A percentile compares a stretch with the other conserved stretches of the same genome.
Conservation (phyloP, 2,797 vertebrate genomes). For the Heliangelus exortis region DNA sequence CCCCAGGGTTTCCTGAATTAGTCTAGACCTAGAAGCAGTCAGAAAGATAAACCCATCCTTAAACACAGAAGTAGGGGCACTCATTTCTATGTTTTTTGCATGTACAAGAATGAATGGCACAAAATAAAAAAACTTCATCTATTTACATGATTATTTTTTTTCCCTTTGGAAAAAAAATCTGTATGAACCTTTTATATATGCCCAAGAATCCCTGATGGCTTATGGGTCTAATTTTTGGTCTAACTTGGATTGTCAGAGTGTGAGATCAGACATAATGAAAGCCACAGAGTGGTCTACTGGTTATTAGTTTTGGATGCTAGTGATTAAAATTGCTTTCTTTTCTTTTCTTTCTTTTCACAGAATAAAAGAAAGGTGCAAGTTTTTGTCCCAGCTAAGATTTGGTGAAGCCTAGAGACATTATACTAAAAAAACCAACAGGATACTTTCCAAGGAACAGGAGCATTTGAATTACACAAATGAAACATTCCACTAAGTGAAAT, state of each 20-base stretch:
- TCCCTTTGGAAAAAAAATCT: neutral
- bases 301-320: slow-evolving; percentile 10
- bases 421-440: neutral
- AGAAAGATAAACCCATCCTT: neutral
- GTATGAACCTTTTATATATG: neutral
- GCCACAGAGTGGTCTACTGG: neutral
- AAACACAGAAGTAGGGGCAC: neutral
- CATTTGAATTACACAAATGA: slow-evolving; percentile 51
- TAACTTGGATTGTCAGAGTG: neutral
- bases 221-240: neutral
- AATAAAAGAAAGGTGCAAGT: neutral
- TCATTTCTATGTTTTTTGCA: fast-evolving
- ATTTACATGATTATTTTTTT: neutral
- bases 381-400: neutral
- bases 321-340: neutral
- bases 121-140: neutral
- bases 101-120: neutral
- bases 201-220: neutral
- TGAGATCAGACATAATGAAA: neutral
- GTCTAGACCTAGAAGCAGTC: neutral
- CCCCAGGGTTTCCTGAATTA: fast-evolving
- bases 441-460: slow-evolving; percentile 56
- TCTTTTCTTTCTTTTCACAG: no score
- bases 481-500: slow-evolving; percentile 47
- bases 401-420: neutral